Evolutionary conservation across 2,888 invertebrate species (phyloP).

Genomic region (Halictus ligatus): DNA sequence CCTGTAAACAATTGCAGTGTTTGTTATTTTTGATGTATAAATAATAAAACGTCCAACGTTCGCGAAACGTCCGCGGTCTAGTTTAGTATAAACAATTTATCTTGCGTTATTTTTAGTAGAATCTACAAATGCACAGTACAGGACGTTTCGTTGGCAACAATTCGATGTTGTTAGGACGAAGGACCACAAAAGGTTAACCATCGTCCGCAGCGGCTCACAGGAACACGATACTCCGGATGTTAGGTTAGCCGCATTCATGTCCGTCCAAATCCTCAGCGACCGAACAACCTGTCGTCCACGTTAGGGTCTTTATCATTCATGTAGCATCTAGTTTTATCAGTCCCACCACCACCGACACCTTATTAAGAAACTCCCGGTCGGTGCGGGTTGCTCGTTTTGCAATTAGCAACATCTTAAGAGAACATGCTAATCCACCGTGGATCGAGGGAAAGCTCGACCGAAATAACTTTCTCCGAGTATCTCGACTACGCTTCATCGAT

Average conservation of each 20-base stretch:
- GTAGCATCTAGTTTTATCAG: conserved; percentile 44
- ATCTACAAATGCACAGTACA: too few relatives aligned
- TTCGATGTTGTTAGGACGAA: neutral
- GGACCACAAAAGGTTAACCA: conserved; percentile 23
- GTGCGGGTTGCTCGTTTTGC: conserved; percentile 33
- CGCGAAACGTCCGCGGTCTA: too few relatives aligned
- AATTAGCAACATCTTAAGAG: conserved; percentile 38
- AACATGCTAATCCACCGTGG: conserved; percentile 22
- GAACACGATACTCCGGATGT: conserved; percentile 33
- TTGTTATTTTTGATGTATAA: too few relatives aligned
- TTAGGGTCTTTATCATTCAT: conserved; percentile 50
- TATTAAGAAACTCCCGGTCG: conserved; percentile 30
- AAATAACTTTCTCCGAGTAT: neutral
- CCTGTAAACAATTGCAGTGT: too few relatives aligned
- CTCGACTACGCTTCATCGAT: neutral
- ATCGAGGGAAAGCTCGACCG: neutral
- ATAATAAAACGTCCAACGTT: too few relatives aligned
- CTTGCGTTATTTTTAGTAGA: too few relatives aligned
- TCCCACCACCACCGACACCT: conserved; percentile 37
- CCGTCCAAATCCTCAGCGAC: conserved; percentile 45
- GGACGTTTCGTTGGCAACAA: neutral
- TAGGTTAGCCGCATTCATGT: conserved; percentile 35
- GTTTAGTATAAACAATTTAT: too few relatives aligned
- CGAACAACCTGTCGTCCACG: conserved; percentile 41
- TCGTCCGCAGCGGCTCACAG: conserved; percentile 17